These are phyloP conservation scores for Deilephila elpenor DNA, from an alignment of 2,888 invertebrate genomes.

Conservation along the genomic window DNA sequence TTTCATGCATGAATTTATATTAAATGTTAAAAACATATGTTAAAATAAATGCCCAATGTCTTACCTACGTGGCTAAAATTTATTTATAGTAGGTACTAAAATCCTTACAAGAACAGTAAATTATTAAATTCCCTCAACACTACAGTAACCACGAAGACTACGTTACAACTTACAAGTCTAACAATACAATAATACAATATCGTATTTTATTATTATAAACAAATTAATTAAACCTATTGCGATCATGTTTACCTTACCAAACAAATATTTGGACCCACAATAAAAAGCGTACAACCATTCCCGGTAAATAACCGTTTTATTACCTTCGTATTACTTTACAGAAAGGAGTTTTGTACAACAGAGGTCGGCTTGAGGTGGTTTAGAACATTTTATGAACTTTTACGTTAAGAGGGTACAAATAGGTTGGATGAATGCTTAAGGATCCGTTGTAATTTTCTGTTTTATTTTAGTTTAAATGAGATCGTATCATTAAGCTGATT, in stretches of 20 bases:
- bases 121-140: too few species aligned
- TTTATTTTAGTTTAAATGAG: not conserved
- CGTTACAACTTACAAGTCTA: not conserved
- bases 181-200: not conserved
- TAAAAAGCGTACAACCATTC: conserved; percentile 32
- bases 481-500: not conserved
- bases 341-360: conserved; percentile 11
- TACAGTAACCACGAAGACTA: not conserved
- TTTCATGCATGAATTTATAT: too few species aligned
- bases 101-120: too few species aligned
- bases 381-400: conserved; percentile 21
- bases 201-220: not conserved
- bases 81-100: too few species aligned
- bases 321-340: conserved; percentile 24
- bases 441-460: not conserved
- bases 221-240: conserved; percentile 27
- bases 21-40: too few species aligned
- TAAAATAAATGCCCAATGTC: too few species aligned
- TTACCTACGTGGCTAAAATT: too few species aligned
- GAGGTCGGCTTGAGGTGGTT: not conserved
- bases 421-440: conserved; percentile 16
- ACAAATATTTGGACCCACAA: conserved; percentile 29
- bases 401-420: conserved; percentile 12
- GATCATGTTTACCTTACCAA: not conserved
- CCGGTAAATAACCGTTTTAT: conserved; percentile 36